Percentiles rank a stretch among this genome's conserved stretches.
These are phyloP conservation scores for Pissodes strobi DNA, from an alignment of 1,140 invertebrate genomes.

Conservation along the genomic window DNA sequence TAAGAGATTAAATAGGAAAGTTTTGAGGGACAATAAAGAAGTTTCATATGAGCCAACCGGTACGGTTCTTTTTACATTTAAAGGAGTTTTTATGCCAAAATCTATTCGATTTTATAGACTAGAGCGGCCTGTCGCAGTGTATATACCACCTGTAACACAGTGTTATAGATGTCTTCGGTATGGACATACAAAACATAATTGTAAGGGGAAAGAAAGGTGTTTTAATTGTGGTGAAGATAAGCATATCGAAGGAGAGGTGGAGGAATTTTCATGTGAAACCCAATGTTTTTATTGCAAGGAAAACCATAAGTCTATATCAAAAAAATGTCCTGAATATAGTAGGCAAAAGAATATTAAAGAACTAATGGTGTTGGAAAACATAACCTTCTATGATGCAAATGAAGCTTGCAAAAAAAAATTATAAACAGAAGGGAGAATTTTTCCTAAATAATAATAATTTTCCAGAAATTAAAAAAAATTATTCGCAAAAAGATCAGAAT, in stretches of 20 bases:
- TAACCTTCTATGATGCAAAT: slow-evolving; percentile 15
- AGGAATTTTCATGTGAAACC: not conserved
- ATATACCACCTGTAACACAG: slow-evolving; percentile 10
- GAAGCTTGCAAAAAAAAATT: slow-evolving; percentile 1
- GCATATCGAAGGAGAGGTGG: not conserved
- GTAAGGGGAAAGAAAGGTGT: slow-evolving; percentile 9
- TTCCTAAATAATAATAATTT: not conserved
- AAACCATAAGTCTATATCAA: slow-evolving; percentile 5
- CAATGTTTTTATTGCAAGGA: slow-evolving; percentile 11
- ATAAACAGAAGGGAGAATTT: not conserved
- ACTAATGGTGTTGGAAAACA: slow-evolving; percentile 13
- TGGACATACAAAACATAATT: slow-evolving; percentile 24
- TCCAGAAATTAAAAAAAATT: not conserved
- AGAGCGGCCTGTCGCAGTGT: not conserved
- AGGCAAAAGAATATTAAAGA: slow-evolving; percentile 24
- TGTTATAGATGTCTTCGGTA: slow-evolving; percentile 14
- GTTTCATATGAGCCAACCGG: not conserved
- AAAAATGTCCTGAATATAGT: slow-evolving; percentile 18
- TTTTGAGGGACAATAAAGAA: not conserved
- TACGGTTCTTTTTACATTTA: slow-evolving; percentile 8
- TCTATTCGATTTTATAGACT: not conserved
- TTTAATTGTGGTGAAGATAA: slow-evolving; percentile 4
- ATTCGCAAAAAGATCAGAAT: not conserved
- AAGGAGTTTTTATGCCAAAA: slow-evolving; percentile 4
- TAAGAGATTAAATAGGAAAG: slow-evolving; percentile 13